Base-by-base conservation (phyloP, 1,140 invertebrate genomes). In the Elymnias hypermnestra region DNA sequence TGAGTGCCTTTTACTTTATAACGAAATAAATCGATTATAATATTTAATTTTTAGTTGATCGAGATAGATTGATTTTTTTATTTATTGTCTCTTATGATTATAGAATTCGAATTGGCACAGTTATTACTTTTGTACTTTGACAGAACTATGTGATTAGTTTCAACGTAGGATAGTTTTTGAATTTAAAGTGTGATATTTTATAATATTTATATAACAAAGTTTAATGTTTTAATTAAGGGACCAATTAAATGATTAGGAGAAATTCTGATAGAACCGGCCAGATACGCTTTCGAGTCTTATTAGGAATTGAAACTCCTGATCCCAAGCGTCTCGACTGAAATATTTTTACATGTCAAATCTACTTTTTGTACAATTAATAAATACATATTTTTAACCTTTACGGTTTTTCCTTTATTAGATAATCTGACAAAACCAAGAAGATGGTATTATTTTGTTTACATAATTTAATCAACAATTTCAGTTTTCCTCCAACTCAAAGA, bases 181-280 rank as follows among this genome's bases (percentile, higher is more conserved):
- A 82, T 83, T 79, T 78, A 83, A 85, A 79, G 78, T 83, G 82
- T 85, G 82, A 85, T 85, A 85, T 83, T 85, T 83, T 82, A 76
- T 83, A 81, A 77, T 83, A 83, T 83, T 83, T 82, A 83, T 85
- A 74, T 81, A 77, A 81, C 68, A 83, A 83, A 83, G 78, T 82
- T 77, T 78, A 81, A 83, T 71, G 70, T 83, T 82, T 83, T 79
- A 82, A 82, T 74, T 85, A 85, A 85, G 82, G 82, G 82, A 85
- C 82, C 82, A 85, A 85, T 77, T 83, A 75, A 78, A 69, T 72
- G 72, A 76, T 82, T 78, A 85, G 75, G 75, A 78, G 71, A 82
- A 83, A 78, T 75, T 82, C 73, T 81, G 73, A 81, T 74, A 72
- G 58, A 69, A 70, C 40, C 63, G 64, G 56, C 51, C 56, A 54